Percentiles rank a stretch among this genome's conserved stretches.
Conservation (phyloP, 2,797 vertebrate genomes). For the Platalea minor region DNA sequence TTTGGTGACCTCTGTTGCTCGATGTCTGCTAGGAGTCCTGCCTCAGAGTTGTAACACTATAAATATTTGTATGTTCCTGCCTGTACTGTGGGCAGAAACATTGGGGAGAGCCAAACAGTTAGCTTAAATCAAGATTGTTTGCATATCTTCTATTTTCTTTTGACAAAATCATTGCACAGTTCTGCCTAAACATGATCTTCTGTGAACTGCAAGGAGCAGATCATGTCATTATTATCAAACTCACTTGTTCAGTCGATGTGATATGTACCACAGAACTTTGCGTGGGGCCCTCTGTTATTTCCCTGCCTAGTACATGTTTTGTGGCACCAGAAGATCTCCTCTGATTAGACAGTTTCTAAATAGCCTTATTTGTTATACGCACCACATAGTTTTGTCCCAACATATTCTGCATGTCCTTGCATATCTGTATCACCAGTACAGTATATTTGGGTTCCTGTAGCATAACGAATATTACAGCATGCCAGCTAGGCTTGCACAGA, state of each 20-base stretch:
- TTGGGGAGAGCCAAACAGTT: not conserved
- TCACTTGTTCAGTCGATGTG: not conserved
- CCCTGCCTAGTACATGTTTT: not conserved
- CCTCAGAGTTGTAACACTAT: not conserved
- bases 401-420: not conserved
- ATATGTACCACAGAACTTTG: not conserved
- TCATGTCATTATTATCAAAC: not conserved
- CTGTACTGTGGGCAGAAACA: not conserved
- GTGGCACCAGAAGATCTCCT: not conserved
- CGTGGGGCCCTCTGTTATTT: accelerated
- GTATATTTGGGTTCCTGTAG: not conserved
- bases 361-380: not conserved
- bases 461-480: not conserved
- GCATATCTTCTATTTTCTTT: not conserved
- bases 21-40: not conserved
- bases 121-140: not conserved
- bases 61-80: not conserved
- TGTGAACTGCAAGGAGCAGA: not conserved
- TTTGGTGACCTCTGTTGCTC: not conserved
- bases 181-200: not conserved
- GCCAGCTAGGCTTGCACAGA: not conserved
- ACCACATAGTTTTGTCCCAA: not conserved
- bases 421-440: not conserved
- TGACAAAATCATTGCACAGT: not conserved
- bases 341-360: not conserved